Base-by-base conservation (phyloP, 2,888 invertebrate species). In the Epistrophe eligans region DNA sequence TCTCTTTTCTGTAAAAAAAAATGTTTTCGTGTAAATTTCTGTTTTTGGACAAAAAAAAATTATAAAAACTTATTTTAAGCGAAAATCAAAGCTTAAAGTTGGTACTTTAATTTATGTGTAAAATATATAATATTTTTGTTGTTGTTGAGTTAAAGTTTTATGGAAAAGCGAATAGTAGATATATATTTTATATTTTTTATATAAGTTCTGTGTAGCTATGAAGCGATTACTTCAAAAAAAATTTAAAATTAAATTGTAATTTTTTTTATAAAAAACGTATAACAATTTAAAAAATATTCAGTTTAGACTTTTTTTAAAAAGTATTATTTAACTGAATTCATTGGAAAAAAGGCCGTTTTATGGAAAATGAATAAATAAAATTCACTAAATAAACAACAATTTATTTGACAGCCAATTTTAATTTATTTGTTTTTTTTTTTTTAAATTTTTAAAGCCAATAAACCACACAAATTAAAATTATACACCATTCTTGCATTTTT, bases 1-100 rank as follows among this genome's bases (percentile, higher is more conserved):
- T 89, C 88, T 67, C 89, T 89, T 89, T 89, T 89, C 89, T 89
- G 89, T 89, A 89, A 88, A 89, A 89, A 89, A 89, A 88, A 89
- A 82, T 88, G 67, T 84, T 79, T 76, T 88, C 60, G 71, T 87
- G 77, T 82, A 79, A 52, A 38, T 58, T 70, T 71, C 74, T 55
- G 13, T 40, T 76, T 50, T 60, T 52, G 38, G 6, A 24, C 24
- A 24, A 24, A 24, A 24, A 24, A 24, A 57, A 58, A 24, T n/a
- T 45, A n/a, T n/a, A n/a, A 64, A 24, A 15, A 43, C 4, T 32
- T 55, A 55, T 48, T 24, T 24, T 48, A 13, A 71, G 62, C 52
- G 28, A 50, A 71, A 83, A 70, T 64, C 10, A 58, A 84, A 84
- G 79, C 83, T 74, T 77, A 17, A 58, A 58, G 3, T 24, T 24